Percentiles rank a stretch among this genome's conserved stretches.
Conservation (phyloP, 2,888 invertebrate genomes). For the Argynnis bischoffii region DNA sequence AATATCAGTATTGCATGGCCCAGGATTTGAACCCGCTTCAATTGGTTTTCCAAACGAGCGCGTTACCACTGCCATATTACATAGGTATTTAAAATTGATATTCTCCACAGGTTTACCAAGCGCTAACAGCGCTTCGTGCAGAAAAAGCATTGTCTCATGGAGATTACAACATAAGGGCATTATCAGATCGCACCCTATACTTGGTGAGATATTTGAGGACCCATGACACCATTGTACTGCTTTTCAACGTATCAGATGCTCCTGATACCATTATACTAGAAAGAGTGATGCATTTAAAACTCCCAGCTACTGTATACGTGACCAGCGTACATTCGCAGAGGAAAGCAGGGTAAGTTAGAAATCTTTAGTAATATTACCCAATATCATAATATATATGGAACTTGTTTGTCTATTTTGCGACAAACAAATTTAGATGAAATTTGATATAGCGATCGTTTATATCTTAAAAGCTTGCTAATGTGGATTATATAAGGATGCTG, state of each 20-base stretch:
- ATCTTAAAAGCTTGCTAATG: neutral
- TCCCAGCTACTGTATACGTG: conserved; percentile 50
- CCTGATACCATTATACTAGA: conserved; percentile 60
- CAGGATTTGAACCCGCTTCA: too few species aligned
- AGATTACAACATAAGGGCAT: conserved; percentile 62
- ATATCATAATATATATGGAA: conserved; percentile 2
- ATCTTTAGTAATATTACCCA: neutral
- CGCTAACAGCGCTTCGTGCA: conserved; percentile 73
- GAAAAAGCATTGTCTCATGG: conserved; percentile 58
- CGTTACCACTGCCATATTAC: neutral
- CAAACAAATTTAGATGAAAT: neutral
- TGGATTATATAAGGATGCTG: too few species aligned
- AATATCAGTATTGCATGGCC: too few species aligned
- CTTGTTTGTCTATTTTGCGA: too few species aligned
- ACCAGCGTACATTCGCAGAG: conserved; percentile 54
- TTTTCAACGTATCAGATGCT: conserved; percentile 73
- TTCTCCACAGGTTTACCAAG: conserved; percentile 75
- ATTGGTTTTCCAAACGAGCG: too few species aligned
- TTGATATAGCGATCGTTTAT: neutral
- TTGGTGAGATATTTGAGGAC: conserved; percentile 47
- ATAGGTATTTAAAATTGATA: neutral
- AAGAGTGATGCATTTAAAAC: conserved; percentile 45
- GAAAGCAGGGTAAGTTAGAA: conserved; percentile 48
- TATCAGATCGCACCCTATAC: conserved; percentile 53
- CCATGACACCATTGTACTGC: conserved; percentile 53